Conservation (phyloP, 2,888 invertebrate genomes). For the Heteromyza rotundicornis region DNA sequence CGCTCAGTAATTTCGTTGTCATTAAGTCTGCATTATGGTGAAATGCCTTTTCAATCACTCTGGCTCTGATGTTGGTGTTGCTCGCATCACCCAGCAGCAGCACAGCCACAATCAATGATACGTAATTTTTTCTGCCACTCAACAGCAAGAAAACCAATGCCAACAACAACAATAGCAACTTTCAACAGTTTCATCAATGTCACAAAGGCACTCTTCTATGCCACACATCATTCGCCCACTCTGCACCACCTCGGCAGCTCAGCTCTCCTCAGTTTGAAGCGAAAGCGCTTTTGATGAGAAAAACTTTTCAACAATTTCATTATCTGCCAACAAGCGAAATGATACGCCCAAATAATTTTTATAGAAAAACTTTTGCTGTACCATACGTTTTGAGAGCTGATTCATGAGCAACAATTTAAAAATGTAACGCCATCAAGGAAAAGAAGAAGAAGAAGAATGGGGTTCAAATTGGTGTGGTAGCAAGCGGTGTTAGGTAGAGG, state of each 20-base stretch:
- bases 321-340: constrained; percentile 34
- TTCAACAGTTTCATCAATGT: constrained; percentile 52
- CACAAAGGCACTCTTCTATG: constrained; percentile 41
- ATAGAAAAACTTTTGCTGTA: constrained; percentile 44
- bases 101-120: not conserved
- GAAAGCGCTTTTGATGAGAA: constrained; percentile 6
- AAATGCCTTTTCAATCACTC: constrained; percentile 56
- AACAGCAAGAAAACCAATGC: too few species aligned
- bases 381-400: constrained; percentile 27
- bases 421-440: not conserved
- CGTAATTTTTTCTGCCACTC: not conserved
- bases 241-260: not conserved
- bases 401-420: constrained; percentile 29
- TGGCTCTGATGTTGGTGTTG: not conserved
- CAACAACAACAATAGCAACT: too few species aligned
- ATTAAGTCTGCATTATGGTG: constrained; percentile 56
- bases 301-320: constrained; percentile 48
- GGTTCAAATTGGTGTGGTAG: not conserved
- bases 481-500: not conserved
- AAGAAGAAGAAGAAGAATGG: too few species aligned
- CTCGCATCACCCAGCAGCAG: not conserved
- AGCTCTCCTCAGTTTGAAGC: not conserved
- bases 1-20: too few species aligned
- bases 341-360: constrained; percentile 38
- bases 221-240: constrained; percentile 29